A percentile compares a stretch with the other conserved stretches of the same genome.
Conservation (phyloP, 2,113 vertebrate genomes). For the Terrapene triunguis region DNA sequence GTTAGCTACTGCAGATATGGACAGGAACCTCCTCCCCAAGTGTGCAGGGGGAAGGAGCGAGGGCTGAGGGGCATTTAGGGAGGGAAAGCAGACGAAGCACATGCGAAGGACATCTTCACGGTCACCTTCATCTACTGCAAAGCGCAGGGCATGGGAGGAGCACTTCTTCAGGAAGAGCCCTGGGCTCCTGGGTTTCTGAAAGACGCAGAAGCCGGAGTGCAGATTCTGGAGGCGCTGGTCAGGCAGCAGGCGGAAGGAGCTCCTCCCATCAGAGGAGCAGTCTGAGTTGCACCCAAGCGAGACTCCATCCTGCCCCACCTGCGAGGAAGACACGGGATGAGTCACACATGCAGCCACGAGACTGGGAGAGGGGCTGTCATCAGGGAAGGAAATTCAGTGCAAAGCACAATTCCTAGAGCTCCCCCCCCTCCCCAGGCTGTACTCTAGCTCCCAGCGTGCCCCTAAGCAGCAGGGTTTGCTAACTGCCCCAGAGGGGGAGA, state of each 20-base stretch:
- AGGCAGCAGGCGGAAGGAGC: conserved; percentile 8
- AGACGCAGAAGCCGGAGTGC: background rate
- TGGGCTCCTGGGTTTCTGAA: background rate
- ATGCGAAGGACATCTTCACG: too few species aligned
- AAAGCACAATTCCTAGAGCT: background rate
- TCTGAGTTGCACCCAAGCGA: background rate
- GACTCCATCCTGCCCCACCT: background rate
- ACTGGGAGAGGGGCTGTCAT: background rate
- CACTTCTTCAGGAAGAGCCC: background rate
- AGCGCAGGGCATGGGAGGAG: background rate
- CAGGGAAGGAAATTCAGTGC: background rate
- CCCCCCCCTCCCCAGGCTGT: too few species aligned
- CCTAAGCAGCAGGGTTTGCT: background rate
- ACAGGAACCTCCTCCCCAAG: too few species aligned
- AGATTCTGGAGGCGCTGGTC: conserved; percentile 23
- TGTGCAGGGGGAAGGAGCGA: background rate
- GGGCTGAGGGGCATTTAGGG: background rate
- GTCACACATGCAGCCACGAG: background rate
- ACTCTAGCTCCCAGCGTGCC: background rate
- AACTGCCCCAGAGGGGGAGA: background rate
- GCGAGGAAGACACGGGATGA: background rate
- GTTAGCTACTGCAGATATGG: background rate
- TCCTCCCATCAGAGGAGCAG: background rate
- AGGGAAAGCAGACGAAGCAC: background rate
- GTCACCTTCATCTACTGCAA: conserved; percentile 3